These are phyloP conservation scores for Cisticola juncidis DNA, from an alignment of 2,113 vertebrate genomes.

Conservation along the genomic window DNA sequence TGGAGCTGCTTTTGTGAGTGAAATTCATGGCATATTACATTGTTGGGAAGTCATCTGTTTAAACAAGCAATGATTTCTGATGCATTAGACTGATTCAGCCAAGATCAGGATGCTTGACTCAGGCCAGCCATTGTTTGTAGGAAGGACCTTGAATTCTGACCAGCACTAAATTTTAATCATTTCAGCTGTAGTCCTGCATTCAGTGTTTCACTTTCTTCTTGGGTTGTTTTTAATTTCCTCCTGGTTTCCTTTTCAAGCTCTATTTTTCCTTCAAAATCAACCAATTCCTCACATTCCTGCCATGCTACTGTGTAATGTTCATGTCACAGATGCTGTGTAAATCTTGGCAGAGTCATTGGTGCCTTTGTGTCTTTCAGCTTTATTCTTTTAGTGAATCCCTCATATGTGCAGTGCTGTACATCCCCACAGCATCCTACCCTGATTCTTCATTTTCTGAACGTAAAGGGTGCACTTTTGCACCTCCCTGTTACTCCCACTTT, in stretches of 20 bases:
- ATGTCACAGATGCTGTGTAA: not conserved
- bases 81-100: not conserved
- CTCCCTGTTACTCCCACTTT: not conserved
- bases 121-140: not conserved
- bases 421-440: accelerated
- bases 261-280: not conserved
- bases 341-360: not conserved
- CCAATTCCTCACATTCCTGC: not conserved
- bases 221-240: not conserved
- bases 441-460: not conserved
- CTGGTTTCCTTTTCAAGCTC: not conserved
- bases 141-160: not conserved
- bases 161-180: not conserved
- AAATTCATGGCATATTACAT: not conserved
- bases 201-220: not conserved
- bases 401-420: accelerated
- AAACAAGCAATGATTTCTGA: not conserved
- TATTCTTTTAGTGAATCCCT: not conserved
- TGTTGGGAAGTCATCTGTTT: not conserved
- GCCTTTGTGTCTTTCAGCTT: not conserved
- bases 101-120: not conserved
- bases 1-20: not conserved
- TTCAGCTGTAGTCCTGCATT: not conserved
- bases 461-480: not conserved
- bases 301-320: not conserved